Conservation (phyloP, 1,140 invertebrate genomes). For the Drosophila orena region DNA sequence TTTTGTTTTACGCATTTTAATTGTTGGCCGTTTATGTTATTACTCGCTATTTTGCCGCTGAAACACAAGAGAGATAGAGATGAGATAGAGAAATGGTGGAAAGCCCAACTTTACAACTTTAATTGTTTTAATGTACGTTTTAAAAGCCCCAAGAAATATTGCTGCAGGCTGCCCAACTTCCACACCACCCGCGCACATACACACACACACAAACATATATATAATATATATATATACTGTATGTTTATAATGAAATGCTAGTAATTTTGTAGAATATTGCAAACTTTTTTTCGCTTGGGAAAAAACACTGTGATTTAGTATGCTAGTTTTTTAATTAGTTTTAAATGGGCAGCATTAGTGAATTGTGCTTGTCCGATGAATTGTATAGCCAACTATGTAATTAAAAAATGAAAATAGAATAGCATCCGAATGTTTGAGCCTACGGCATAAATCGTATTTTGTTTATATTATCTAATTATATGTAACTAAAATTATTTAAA, state of each 20-base stretch:
- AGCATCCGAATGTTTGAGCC: constrained; percentile 51
- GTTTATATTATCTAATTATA: constrained; percentile 77
- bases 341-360: constrained; percentile 52
- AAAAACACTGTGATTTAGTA: constrained; percentile 84
- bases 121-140: constrained; percentile 75
- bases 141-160: constrained; percentile 36
- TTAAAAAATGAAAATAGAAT: constrained; percentile 18
- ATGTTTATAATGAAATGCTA: constrained; percentile 44
- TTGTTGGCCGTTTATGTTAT: constrained; percentile 77
- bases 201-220: constrained; percentile 23
- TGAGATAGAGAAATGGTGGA: constrained; percentile 10
- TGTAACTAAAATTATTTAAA: constrained; percentile 78
- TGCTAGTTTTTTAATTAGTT: constrained; percentile 84
- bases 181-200: constrained; percentile 17
- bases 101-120: constrained; percentile 16
- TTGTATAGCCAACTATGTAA: constrained; percentile 28
- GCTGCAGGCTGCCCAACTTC: constrained; percentile 31
- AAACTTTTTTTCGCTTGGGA: constrained; percentile 80
- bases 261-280: constrained; percentile 76
- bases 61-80: constrained; percentile 13
- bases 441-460: constrained; percentile 60
- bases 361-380: constrained; percentile 19
- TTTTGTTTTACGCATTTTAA: constrained; percentile 82
- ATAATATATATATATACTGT: constrained; percentile 19
- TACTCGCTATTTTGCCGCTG: constrained; percentile 50